These are phyloP conservation scores for Oryzias sinensis DNA, from an alignment of 2,797 vertebrate genomes.

Conservation along the genomic window DNA sequence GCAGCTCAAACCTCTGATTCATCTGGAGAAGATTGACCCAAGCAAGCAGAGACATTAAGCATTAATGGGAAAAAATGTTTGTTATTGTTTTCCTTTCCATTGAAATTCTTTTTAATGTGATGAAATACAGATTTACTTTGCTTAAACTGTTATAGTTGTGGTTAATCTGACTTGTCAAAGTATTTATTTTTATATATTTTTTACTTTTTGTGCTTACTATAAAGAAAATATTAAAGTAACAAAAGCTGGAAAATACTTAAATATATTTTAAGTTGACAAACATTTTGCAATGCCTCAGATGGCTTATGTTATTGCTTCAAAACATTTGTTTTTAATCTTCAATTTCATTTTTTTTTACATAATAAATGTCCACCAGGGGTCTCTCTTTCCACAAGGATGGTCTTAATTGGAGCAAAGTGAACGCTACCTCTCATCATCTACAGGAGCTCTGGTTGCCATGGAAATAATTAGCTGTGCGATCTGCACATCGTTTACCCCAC, in stretches of 20 bases:
- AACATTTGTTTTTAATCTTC: background rate
- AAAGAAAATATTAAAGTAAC: background rate
- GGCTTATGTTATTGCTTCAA: background rate
- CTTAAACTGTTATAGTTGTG: background rate
- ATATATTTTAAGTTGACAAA: background rate
- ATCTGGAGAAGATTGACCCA: constrained; percentile 96
- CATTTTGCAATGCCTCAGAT: background rate
- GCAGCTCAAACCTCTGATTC: constrained; percentile 94
- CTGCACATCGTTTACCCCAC: constrained; percentile 68
- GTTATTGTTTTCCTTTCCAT: background rate
- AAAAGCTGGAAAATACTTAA: background rate
- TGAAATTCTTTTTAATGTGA: constrained; percentile 12
- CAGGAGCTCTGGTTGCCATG: constrained; percentile 79
- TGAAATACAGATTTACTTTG: constrained; percentile 34
- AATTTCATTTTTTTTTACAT: background rate
- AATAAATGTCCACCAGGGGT: constrained; percentile 69
- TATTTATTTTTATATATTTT: background rate
- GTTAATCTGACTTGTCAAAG: constrained; percentile 12
- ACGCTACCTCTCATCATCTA: constrained; percentile 66
- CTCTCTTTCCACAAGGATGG: constrained; percentile 55
- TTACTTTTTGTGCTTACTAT: background rate
- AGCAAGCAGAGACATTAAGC: constrained; percentile 84
- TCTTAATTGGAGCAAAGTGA: constrained; percentile 24
- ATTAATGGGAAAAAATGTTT: background rate
- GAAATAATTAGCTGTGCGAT: constrained; percentile 82